phyloP scores from a whole-genome alignment of 2,888 invertebrate genomes.

The Amphipyra berbera region DNA sequence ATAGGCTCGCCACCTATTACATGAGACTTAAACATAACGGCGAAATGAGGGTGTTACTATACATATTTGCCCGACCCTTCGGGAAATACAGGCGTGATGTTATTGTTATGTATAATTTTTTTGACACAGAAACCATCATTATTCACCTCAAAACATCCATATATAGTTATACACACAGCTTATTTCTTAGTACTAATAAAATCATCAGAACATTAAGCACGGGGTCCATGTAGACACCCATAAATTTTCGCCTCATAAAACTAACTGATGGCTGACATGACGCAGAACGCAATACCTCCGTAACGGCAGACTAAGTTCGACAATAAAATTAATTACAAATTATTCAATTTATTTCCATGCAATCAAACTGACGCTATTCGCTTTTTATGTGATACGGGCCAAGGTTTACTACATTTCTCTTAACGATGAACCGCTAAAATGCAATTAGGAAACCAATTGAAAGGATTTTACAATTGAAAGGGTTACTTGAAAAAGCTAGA shows the following conservation, averaged over 20 bases:
- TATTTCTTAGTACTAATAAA: constrained; percentile 20
- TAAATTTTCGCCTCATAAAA: constrained; percentile 50
- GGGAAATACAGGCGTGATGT: no score
- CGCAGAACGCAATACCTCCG: constrained; percentile 15
- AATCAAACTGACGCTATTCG: constrained; percentile 12
- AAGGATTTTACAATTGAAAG: constrained; percentile 19
- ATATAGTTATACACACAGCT: not conserved
- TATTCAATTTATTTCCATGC: constrained; percentile 26
- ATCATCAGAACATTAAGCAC: constrained; percentile 32
- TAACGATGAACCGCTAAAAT: constrained; percentile 26
- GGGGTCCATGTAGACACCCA: constrained; percentile 18
- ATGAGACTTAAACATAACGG: no score
- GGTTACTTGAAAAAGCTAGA: constrained; percentile 4
- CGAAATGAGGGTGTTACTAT: no score
- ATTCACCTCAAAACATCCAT: constrained; percentile 8
- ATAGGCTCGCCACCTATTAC: no score
- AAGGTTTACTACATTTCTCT: constrained; percentile 14
- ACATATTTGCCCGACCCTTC: no score
- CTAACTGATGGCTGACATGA: constrained; percentile 18
- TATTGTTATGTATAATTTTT: no score
- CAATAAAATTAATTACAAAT: constrained; percentile 44
- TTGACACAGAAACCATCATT: constrained; percentile 5
- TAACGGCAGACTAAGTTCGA: constrained; percentile 27
- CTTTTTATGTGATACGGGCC: constrained; percentile 15
- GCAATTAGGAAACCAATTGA: constrained; percentile 28